These are phyloP conservation scores for Channallabes apus DNA, from an alignment of 2,797 vertebrate genomes.

Conservation along the genomic window DNA sequence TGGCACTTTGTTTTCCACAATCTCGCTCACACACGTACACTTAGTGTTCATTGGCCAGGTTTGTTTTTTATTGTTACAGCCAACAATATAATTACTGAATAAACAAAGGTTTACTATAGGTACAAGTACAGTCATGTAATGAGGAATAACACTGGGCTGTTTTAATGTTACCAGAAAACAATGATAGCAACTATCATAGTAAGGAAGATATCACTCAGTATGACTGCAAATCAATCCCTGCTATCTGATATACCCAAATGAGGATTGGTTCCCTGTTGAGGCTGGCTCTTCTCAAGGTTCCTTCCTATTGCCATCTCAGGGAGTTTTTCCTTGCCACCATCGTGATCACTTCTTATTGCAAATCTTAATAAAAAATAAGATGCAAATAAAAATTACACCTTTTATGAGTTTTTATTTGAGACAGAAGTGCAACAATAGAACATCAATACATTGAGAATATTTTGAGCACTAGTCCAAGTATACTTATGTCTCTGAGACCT, in stretches of 20 bases:
- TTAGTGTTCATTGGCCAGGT: neutral
- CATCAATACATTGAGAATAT: too few species aligned
- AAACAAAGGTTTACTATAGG: neutral
- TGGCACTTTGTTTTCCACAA: neutral
- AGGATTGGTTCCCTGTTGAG: too few species aligned
- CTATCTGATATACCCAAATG: too few species aligned
- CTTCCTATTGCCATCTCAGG: too few species aligned
- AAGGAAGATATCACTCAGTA: too few species aligned
- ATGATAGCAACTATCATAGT: neutral
- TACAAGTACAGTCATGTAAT: neutral
- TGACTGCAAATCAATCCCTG: too few species aligned
- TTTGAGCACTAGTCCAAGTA: neutral
- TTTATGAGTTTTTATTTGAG: neutral
- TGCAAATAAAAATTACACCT: too few species aligned
- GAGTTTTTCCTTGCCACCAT: too few species aligned
- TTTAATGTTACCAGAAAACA: conserved; percentile 1
- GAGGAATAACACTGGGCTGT: neutral
- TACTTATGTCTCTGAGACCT: neutral
- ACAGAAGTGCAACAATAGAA: neutral
- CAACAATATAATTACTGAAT: conserved; percentile 1
- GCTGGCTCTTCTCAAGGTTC: too few species aligned
- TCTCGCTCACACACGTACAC: neutral
- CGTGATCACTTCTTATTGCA: neutral
- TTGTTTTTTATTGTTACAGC: neutral
- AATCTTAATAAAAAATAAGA: too few species aligned